A percentile compares a stretch with the other conserved stretches of the same genome.
Conservation (phyloP, 2,888 invertebrate genomes). For the Phortica magna region DNA sequence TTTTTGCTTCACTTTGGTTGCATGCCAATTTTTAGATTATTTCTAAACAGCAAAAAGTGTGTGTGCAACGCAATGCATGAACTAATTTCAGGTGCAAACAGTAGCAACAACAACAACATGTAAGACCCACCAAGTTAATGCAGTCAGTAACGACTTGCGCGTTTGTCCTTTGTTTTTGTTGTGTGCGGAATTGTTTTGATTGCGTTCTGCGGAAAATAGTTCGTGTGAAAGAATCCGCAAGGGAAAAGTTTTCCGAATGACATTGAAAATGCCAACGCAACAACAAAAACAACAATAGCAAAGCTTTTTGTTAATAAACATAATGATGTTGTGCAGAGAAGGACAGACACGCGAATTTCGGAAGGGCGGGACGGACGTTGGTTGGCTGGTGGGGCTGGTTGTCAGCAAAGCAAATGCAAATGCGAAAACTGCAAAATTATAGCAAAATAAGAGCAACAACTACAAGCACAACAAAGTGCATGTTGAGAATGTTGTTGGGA, state of each 20-base stretch:
- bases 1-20: too few relatives aligned
- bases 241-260: conserved; percentile 1
- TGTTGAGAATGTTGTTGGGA: conserved; percentile 56
- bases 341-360: background rate
- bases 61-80: too few relatives aligned
- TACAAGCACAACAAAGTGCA: conserved; percentile 5
- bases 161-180: background rate
- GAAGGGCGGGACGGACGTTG: too few relatives aligned
- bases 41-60: too few relatives aligned
- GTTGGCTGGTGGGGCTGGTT: background rate
- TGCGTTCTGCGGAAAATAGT: conserved; percentile 8
- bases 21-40: too few relatives aligned
- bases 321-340: background rate
- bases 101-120: too few relatives aligned
- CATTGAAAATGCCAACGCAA: conserved; percentile 23
- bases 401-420: background rate
- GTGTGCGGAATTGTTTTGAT: background rate
- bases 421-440: conserved; percentile 10
- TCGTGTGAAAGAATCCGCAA: conserved; percentile 12
- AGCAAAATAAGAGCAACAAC: conserved; percentile 6
- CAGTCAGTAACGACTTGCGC: background rate
- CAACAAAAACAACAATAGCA: conserved; percentile 14
- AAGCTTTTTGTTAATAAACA: background rate
- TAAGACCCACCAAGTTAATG: background rate
- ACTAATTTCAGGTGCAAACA: too few relatives aligned